Evolutionary conservation across 2,888 invertebrate species (phyloP), one percentile per base, ranked within the genome.

Genomic region (Meiosimyza decipiens): DNA sequence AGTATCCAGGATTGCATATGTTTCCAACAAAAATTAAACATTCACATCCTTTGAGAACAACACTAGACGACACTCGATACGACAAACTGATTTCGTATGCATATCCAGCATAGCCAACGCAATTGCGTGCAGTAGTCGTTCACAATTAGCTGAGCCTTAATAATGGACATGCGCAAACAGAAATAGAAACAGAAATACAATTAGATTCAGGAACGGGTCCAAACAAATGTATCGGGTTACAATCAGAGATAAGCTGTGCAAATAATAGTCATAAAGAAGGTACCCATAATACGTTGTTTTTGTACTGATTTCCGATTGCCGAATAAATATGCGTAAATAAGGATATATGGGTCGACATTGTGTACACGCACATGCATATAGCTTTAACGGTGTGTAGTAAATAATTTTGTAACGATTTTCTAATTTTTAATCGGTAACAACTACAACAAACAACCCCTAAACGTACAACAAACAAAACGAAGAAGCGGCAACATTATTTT

Each of bases 201-300:
- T 40, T 40, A 40, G 40, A 40, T 40, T 40, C 63, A 59, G 54
- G 63, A 60, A 49, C 63, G 54, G 63, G 63, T 63, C 63, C 62
- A 70, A 70, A 70, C 70, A 70, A 63, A 62, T 81, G 82, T 86
- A 86, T 86, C 84, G 81, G 81, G 82, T 86, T 86, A 85, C 87
- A 83, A 86, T 86, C 86, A 73, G 70, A 80, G 87, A 86, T 86
- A 86, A 86, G 85, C 86, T 83, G 82, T 74, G 80, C 85, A 85
- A 85, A 86, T 85, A 86, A 40, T 40, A 47, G 47, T 22, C 57
- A 22, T 18, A 28, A 18, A 57, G 57, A 18, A 57, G 57, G 57
- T 12, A 22, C 18, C 15, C 59, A 22, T 22, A 50, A 62, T 22
- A 40, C 33, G n/a, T 33, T 60, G 64, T 64, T 9, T 64, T 64